A percentile compares a stretch with the other conserved stretches of the same genome.
phyloP scores from a whole-genome alignment of 1,140 invertebrate species.

The Tenebrio molitor region DNA sequence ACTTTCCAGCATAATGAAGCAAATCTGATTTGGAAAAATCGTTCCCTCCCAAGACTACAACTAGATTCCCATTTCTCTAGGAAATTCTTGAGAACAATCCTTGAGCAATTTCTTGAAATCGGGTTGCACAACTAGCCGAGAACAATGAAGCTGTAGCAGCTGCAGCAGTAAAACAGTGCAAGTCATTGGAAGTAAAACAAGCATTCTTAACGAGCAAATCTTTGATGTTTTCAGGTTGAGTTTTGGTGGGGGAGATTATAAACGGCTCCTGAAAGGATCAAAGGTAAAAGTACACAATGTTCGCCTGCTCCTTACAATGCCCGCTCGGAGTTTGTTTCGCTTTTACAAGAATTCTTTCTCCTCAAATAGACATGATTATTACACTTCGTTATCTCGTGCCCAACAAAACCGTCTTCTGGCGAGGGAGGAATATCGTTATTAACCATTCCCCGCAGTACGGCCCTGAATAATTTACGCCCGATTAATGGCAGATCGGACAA shows the following conservation, averaged over 20 bases:
- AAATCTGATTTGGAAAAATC: too few species aligned
- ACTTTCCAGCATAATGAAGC: too few species aligned
- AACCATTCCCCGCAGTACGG: neutral
- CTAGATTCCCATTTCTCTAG: too few species aligned
- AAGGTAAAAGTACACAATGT: constrained; percentile 36
- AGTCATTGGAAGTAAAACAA: constrained; percentile 17
- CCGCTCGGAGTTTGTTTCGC: constrained; percentile 24
- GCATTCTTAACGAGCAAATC: constrained; percentile 19
- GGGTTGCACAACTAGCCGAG: too few species aligned
- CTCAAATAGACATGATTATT: constrained; percentile 35
- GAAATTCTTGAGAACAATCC: too few species aligned
- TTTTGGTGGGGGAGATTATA: constrained; percentile 23
- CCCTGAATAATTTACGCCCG: constrained; percentile 17
- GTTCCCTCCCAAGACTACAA: too few species aligned
- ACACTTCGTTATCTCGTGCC: constrained; percentile 32
- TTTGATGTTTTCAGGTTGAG: constrained; percentile 24
- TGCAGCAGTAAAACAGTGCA: neutral
- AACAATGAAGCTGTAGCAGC: neutral
- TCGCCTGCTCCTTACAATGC: constrained; percentile 27
- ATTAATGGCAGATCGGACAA: constrained; percentile 33
- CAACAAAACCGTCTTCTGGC: constrained; percentile 13
- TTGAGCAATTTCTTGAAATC: too few species aligned
- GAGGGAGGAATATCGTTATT: constrained; percentile 24
- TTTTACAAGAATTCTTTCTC: constrained; percentile 15
- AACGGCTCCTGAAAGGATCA: constrained; percentile 33